Evolutionary conservation across 2,797 vertebrate species (phyloP).

Genomic region (Platalea minor): DNA sequence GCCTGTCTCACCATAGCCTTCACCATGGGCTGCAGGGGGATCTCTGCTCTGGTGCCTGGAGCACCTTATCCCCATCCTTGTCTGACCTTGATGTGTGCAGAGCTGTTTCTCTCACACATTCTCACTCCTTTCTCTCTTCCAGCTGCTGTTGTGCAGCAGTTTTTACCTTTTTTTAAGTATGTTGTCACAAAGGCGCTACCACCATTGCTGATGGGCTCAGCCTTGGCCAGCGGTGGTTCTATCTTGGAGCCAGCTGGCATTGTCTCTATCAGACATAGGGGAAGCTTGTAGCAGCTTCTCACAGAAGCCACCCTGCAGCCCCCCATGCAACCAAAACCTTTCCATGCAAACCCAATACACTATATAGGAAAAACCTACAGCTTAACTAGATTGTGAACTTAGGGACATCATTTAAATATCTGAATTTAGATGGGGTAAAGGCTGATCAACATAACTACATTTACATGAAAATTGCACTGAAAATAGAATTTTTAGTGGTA

Average conservation of each 20-base stretch:
- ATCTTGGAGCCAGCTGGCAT: background rate
- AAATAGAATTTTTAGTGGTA: background rate
- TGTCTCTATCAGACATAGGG: background rate
- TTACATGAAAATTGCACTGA: background rate
- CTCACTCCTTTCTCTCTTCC: background rate
- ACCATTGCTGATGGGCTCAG: background rate
- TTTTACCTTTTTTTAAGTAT: background rate
- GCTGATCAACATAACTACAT: background rate
- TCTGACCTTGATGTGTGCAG: background rate
- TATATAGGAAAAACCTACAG: background rate
- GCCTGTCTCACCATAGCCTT: background rate
- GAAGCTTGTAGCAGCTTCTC: background rate
- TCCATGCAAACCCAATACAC: background rate
- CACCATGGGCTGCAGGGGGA: background rate
- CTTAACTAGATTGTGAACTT: background rate
- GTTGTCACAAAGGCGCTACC: background rate
- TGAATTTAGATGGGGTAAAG: background rate
- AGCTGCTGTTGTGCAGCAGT: background rate
- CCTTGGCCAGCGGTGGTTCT: background rate
- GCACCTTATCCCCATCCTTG: background rate
- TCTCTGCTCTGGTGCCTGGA: accelerated
- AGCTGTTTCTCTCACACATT: background rate
- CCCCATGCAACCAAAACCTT: background rate
- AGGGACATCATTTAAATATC: background rate
- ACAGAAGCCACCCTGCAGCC: background rate